Evolutionary conservation across 2,113 vertebrate genomes (phyloP).

Genomic region (Tenebrosternarchus preto): DNA sequence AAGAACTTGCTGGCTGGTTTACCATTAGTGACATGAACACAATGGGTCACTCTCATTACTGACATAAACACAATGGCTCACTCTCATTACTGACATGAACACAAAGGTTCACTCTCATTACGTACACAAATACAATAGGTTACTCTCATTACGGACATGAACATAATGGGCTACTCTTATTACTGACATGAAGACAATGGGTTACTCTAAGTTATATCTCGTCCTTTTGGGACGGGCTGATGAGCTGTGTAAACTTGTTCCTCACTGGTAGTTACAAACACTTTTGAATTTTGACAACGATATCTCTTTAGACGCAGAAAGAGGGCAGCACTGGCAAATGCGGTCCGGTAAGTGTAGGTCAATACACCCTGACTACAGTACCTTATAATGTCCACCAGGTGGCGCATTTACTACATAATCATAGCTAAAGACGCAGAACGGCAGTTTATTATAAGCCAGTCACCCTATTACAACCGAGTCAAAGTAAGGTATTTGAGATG

Average conservation of each 20-base stretch:
- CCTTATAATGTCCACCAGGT: conserved; percentile 1
- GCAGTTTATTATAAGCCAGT: background rate
- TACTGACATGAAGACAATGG: too few species aligned
- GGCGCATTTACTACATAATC: background rate
- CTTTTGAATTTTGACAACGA: too few species aligned
- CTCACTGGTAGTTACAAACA: background rate
- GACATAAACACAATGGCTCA: too few species aligned
- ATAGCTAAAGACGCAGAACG: background rate
- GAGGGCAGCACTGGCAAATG: background rate
- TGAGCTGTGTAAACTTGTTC: background rate
- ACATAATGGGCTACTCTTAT: background rate
- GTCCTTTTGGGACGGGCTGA: background rate
- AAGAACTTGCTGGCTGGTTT: background rate
- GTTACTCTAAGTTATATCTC: background rate
- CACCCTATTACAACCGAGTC: too few species aligned
- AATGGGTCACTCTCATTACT: too few species aligned
- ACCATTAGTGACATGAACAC: background rate
- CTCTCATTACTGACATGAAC: background rate
- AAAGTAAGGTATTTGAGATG: background rate
- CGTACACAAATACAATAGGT: too few species aligned
- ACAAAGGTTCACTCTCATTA: too few species aligned
- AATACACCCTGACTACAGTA: too few species aligned
- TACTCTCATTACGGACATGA: background rate
- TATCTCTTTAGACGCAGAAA: background rate
- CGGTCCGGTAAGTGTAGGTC: too few species aligned